phyloP scores from a whole-genome alignment of 2,888 invertebrate species.

The Apocheima hispidaria region DNA sequence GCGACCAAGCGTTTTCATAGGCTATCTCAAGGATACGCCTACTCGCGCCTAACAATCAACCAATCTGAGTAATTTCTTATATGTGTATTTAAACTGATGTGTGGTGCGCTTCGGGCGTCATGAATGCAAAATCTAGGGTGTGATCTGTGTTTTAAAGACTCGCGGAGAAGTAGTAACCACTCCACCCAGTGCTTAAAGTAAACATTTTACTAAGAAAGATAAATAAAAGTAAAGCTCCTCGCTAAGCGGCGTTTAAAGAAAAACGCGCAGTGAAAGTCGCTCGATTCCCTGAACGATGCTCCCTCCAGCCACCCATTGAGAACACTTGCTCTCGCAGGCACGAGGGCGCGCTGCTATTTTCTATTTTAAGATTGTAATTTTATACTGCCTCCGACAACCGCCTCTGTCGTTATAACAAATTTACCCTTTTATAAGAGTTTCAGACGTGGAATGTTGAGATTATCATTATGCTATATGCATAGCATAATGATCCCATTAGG shows the following conservation, averaged over 20 bases:
- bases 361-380: slow-evolving; percentile 49
- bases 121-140: too few species aligned
- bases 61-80: too few species aligned
- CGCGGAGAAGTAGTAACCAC: background rate
- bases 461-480: slow-evolving; percentile 9
- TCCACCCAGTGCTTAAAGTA: background rate
- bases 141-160: background rate
- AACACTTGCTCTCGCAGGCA: slow-evolving; percentile 47
- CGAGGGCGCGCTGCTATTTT: slow-evolving; percentile 48
- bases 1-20: too few species aligned
- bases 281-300: slow-evolving; percentile 48
- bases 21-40: too few species aligned
- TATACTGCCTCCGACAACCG: slow-evolving; percentile 44
- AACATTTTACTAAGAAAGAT: slow-evolving; percentile 14
- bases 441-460: slow-evolving; percentile 32
- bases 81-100: too few species aligned
- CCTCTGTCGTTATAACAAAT: slow-evolving; percentile 46
- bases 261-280: slow-evolving; percentile 44
- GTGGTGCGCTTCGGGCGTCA: too few species aligned
- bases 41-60: too few species aligned
- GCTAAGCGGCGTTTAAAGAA: slow-evolving; percentile 45
- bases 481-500: too few species aligned
- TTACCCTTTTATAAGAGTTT: slow-evolving; percentile 43
- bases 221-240: slow-evolving; percentile 39
- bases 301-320: slow-evolving; percentile 47